Evolutionary conservation across 2,113 vertebrate species (phyloP).

Genomic region (Phycodurus eques): DNA sequence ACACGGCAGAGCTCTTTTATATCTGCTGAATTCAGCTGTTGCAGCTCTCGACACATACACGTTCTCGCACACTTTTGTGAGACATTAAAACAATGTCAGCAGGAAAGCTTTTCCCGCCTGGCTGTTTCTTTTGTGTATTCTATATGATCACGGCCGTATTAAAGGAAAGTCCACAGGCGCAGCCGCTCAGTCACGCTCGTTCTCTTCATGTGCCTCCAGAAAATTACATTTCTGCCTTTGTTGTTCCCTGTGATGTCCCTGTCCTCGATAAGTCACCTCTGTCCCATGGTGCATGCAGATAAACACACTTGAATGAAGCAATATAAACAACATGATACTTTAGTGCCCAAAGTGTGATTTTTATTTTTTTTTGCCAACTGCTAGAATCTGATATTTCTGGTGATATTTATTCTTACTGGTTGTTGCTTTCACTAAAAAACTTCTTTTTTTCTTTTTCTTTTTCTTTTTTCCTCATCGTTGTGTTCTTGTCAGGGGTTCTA

Average conservation of each 20-base stretch:
- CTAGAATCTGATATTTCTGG: slow-evolving; percentile 18
- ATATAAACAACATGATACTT: background rate
- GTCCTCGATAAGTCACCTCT: slow-evolving; percentile 69
- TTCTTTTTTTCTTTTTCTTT: too few relatives aligned
- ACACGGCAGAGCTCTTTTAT: slow-evolving; percentile 47
- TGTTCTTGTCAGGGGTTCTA: background rate
- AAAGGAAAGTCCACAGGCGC: slow-evolving; percentile 61
- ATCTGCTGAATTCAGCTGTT: slow-evolving; percentile 67
- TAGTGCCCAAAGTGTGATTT: slow-evolving; percentile 11
- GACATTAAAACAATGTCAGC: slow-evolving; percentile 66
- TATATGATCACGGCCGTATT: slow-evolving; percentile 57
- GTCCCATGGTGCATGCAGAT: slow-evolving; percentile 41
- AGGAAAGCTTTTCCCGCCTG: slow-evolving; percentile 47
- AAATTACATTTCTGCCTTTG: slow-evolving; percentile 62
- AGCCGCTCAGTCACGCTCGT: slow-evolving; percentile 59
- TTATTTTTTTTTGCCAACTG: slow-evolving; percentile 25
- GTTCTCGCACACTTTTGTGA: slow-evolving; percentile 26
- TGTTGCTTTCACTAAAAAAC: slow-evolving; percentile 3
- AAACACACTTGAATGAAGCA: slow-evolving; percentile 20
- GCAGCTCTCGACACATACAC: slow-evolving; percentile 33
- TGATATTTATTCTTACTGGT: slow-evolving; percentile 15
- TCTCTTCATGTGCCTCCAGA: slow-evolving; percentile 48
- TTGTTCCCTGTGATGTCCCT: slow-evolving; percentile 66
- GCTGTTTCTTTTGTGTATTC: slow-evolving; percentile 40
- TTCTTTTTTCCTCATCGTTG: slow-evolving; percentile 8